Conservation (phyloP, 2,888 invertebrate species). For the Chrysolina americana region DNA sequence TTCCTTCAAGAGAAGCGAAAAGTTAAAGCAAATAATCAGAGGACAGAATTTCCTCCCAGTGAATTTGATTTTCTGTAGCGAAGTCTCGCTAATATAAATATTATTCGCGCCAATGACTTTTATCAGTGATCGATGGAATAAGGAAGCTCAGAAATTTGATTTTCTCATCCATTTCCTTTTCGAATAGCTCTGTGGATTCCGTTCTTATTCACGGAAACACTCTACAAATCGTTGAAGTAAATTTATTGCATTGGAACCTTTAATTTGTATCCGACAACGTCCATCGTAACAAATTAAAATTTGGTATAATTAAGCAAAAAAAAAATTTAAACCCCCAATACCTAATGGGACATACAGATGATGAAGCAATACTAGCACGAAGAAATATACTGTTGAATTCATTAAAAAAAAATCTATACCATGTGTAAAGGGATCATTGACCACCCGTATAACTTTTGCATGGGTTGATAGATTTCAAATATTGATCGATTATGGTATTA, state of each 20-base stretch:
- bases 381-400: too few species aligned
- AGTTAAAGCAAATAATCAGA: constrained; percentile 43
- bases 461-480: too few species aligned
- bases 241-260: not conserved
- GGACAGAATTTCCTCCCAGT: constrained; percentile 31
- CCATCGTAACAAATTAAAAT: not conserved
- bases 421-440: too few species aligned
- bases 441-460: too few species aligned
- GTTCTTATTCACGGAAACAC: not conserved
- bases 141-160: constrained; percentile 41
- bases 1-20: constrained; percentile 22
- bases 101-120: constrained; percentile 43
- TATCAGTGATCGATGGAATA: constrained; percentile 43
- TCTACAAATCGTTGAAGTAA: not conserved
- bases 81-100: constrained; percentile 48
- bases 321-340: too few species aligned
- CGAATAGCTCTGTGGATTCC: constrained; percentile 29
- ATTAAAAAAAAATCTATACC: too few species aligned
- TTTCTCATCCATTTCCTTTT: constrained; percentile 41
- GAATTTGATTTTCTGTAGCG: constrained; percentile 46
- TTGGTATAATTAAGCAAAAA: too few species aligned
- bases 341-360: too few species aligned
- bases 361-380: too few species aligned
- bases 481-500: too few species aligned
- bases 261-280: not conserved